Evolutionary conservation across 2,113 vertebrate species (phyloP), one percentile per base, ranked within the genome.

Genomic region (Solea senegalensis): DNA sequence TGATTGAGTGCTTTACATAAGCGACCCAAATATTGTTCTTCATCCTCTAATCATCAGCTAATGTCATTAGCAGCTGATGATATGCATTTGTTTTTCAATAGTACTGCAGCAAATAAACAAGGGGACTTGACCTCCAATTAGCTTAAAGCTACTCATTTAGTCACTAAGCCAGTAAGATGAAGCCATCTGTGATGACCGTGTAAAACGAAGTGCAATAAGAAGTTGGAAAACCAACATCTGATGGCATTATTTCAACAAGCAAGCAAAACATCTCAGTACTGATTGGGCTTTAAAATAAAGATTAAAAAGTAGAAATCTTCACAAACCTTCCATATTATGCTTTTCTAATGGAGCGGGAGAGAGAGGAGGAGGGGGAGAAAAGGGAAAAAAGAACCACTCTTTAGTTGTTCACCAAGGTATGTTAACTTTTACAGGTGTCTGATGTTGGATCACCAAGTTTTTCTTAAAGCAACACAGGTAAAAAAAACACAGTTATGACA

Each of bases 311-410:
- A 89, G 74, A 89, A 93, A 92, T 87, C 86, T 89, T 87, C 90
- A 94, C 94, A 94, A 94, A 94, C 94, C 94, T 94, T 94, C 94
- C 94, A 94, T 92, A 94, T 94, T 92, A 94, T 94, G 94, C 93
- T 94, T 94, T 94, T 94, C 94, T 94, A 94, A 94, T 92, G 92
- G 89, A 92, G 90, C 84, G 45, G 91, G 88, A 90, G 81, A 90
- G 79, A 89, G 74, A 46, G 80, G 64, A 82, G 82, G 86, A 88
- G 81, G 86, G 78, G 87, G 87, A 90, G 91, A 89, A 81, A 92
- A 83, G 86, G 53, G 1, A 71, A 86, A 59, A 88, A 84, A 94
- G 77, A 90, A 93, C 89, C 85, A 94, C 82, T 90, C 88, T 92
- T 94, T 93, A 94, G 91, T 92, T 79, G 77, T 78, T 79, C 67